Percentiles rank a stretch among this genome's conserved stretches.
Conservation (phyloP, 1,140 invertebrate species). For the Camponotus vicinus region DNA sequence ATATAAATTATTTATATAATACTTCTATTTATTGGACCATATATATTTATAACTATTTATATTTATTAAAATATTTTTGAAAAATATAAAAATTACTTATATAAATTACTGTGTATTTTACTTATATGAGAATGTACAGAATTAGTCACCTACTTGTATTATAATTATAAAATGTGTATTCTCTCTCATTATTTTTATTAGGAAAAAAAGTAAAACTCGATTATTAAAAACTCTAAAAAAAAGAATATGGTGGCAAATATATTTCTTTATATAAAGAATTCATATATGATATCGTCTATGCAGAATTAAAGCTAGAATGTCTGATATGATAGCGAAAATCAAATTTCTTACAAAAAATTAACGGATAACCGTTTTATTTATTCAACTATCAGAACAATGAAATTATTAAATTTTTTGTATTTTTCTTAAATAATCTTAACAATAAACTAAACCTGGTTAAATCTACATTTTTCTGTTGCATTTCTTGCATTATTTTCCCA, state of each 20-base stretch:
- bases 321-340: too few species aligned
- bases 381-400: too few species aligned
- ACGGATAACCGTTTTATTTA: too few species aligned
- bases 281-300: background rate
- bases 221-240: constrained; percentile 15
- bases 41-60: constrained; percentile 1
- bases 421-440: too few species aligned
- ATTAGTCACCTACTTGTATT: background rate
- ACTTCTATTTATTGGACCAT: too few species aligned
- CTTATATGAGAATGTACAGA: background rate
- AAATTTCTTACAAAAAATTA: too few species aligned
- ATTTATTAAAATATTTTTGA: constrained; percentile 11
- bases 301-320: too few species aligned
- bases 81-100: constrained; percentile 1
- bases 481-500: too few species aligned
- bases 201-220: background rate
- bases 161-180: background rate
- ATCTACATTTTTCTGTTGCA: too few species aligned
- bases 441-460: too few species aligned
- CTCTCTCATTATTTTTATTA: background rate
- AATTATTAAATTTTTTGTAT: too few species aligned
- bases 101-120: constrained; percentile 29
- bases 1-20: too few species aligned
- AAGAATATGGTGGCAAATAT: background rate
- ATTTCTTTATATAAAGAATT: background rate